phyloP scores from a whole-genome alignment of 1,140 invertebrate species.

The Harpegnathos saltator region DNA sequence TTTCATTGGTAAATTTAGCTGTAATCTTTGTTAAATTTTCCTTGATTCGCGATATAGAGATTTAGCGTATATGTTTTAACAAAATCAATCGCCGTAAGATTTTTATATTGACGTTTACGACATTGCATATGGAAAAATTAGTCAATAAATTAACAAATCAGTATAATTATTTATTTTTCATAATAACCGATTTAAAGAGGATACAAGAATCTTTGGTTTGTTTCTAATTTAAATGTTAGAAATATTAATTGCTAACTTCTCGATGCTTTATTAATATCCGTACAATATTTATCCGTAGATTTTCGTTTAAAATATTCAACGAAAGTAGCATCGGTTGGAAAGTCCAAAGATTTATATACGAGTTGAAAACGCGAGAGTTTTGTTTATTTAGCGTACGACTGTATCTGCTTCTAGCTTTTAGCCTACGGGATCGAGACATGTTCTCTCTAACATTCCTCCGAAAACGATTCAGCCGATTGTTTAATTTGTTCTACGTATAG shows the following conservation, averaged over 20 bases:
- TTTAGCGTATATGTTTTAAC: neutral
- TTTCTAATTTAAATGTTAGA: neutral
- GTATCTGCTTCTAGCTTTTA: slow-evolving; percentile 45
- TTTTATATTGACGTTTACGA: too few relatives aligned
- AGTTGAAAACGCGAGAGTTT: slow-evolving; percentile 18
- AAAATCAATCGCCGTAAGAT: neutral
- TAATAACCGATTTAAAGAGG: neutral
- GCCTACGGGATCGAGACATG: neutral
- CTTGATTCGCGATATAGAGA: slow-evolving; percentile 17
- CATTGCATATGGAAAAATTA: too few relatives aligned
- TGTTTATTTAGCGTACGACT: slow-evolving; percentile 36
- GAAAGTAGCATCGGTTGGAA: slow-evolving; percentile 8
- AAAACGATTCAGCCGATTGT: slow-evolving; percentile 14
- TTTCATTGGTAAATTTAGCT: neutral
- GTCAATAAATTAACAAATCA: too few relatives aligned
- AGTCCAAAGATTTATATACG: neutral
- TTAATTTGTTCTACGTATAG: slow-evolving; percentile 38
- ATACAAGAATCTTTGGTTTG: neutral
- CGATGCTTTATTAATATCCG: neutral
- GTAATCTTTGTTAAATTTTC: neutral
- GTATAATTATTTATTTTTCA: too few relatives aligned
- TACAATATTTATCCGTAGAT: slow-evolving; percentile 6
- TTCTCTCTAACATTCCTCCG: neutral
- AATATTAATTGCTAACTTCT: neutral
- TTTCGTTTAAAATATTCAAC: neutral